These are phyloP conservation scores for Alentia gelatinosa DNA, from an alignment of 2,888 invertebrate genomes.

Conservation along the genomic window DNA sequence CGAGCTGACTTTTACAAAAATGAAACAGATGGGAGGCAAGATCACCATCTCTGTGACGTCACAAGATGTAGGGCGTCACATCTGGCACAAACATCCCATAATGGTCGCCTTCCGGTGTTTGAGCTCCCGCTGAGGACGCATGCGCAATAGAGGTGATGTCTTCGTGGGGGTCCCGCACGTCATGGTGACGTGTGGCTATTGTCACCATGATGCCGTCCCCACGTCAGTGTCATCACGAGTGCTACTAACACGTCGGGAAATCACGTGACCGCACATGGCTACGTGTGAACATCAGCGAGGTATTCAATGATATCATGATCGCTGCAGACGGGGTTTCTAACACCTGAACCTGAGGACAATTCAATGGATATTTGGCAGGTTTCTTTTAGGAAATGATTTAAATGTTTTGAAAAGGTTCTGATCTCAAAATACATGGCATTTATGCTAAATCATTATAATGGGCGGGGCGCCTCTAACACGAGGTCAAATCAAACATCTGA, in stretches of 20 bases:
- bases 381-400: too few species aligned
- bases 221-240: background rate
- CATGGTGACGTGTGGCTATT: background rate
- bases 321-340: too few species aligned
- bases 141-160: slow-evolving; percentile 28
- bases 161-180: background rate
- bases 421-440: too few species aligned
- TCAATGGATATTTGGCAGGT: too few species aligned
- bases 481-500: too few species aligned
- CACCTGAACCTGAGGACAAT: too few species aligned
- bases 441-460: too few species aligned
- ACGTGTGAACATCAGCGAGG: too few species aligned
- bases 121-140: slow-evolving; percentile 1
- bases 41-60: slow-evolving; percentile 39
- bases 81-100: slow-evolving; percentile 32
- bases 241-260: background rate
- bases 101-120: background rate
- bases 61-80: slow-evolving; percentile 41
- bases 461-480: too few species aligned
- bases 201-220: background rate
- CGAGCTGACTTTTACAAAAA: background rate
- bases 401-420: too few species aligned
- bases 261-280: too few species aligned
- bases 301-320: too few species aligned
- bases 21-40: background rate